Percentiles rank a stretch among this genome's conserved stretches.
phyloP scores from a whole-genome alignment of 2,113 vertebrate species.

The Notarius lentiginosus region DNA sequence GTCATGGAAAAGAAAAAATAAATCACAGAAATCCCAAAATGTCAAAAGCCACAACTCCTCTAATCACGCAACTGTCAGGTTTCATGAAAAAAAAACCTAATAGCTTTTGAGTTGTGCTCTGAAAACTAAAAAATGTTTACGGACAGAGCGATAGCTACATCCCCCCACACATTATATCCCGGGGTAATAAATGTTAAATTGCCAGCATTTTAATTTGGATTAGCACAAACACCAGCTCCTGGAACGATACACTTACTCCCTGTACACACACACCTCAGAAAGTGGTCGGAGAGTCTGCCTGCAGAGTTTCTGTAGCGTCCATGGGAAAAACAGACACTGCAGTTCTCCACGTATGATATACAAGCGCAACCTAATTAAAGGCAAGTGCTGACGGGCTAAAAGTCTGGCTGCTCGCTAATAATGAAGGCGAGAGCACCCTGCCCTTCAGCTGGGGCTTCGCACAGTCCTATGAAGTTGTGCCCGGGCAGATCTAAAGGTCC shows the following conservation, averaged over 20 bases:
- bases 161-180: too few species aligned
- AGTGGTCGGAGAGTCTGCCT: neutral
- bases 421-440: neutral
- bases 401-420: neutral
- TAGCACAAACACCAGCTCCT: neutral
- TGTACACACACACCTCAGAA: neutral
- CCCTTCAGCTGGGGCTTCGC: constrained; percentile 5
- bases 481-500: neutral
- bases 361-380: constrained; percentile 10
- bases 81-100: too few species aligned
- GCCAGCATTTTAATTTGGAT: neutral
- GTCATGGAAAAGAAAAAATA: too few species aligned
- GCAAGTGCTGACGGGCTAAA: constrained; percentile 27
- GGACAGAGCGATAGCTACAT: too few species aligned
- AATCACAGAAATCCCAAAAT: too few species aligned
- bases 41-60: too few species aligned
- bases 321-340: neutral
- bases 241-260: neutral
- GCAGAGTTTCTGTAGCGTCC: neutral
- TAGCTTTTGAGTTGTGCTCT: too few species aligned
- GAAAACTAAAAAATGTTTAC: too few species aligned
- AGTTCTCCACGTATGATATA: neutral
- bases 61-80: too few species aligned
- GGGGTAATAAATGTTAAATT: neutral
- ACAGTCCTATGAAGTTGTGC: neutral